Percentiles rank a stretch among this genome's conserved stretches.
phyloP scores from a whole-genome alignment of 2,113 vertebrate species.

The Mugil cephalus region DNA sequence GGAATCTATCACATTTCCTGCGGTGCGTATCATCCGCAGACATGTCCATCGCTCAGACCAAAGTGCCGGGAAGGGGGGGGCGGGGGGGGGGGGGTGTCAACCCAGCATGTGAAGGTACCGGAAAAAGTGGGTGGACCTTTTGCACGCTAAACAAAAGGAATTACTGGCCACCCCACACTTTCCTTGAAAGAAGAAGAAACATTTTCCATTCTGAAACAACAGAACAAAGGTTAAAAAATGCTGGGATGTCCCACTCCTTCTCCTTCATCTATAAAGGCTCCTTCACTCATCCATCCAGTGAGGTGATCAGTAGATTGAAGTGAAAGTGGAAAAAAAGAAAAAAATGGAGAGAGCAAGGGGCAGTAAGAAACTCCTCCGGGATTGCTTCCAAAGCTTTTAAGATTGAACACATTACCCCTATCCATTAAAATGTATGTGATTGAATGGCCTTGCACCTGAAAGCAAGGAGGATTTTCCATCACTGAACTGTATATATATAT shows the following conservation, averaged over 20 bases:
- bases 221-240: background rate
- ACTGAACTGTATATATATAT: background rate
- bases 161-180: background rate
- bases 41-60: conserved; percentile 40
- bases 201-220: background rate
- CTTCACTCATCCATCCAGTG: conserved; percentile 3
- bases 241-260: background rate
- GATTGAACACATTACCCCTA: conserved; percentile 22
- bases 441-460: conserved; percentile 25
- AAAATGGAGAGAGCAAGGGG: background rate
- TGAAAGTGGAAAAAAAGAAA: background rate
- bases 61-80: conserved; percentile 1
- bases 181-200: conserved; percentile 1
- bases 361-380: conserved; percentile 32
- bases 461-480: conserved; percentile 28
- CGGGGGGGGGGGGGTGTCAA: conserved; percentile 4
- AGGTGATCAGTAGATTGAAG: conserved; percentile 25
- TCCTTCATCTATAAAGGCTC: conserved; percentile 13
- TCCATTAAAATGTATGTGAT: conserved; percentile 46
- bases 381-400: conserved; percentile 60
- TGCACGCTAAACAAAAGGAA: background rate
- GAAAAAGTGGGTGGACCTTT: conserved; percentile 14
- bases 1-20: conserved; percentile 58
- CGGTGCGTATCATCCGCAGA: conserved; percentile 31
- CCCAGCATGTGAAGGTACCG: background rate